Percentiles rank a stretch among this genome's conserved stretches.
Conservation (phyloP, 2,113 vertebrate genomes). For the Platycercus adscitus region DNA sequence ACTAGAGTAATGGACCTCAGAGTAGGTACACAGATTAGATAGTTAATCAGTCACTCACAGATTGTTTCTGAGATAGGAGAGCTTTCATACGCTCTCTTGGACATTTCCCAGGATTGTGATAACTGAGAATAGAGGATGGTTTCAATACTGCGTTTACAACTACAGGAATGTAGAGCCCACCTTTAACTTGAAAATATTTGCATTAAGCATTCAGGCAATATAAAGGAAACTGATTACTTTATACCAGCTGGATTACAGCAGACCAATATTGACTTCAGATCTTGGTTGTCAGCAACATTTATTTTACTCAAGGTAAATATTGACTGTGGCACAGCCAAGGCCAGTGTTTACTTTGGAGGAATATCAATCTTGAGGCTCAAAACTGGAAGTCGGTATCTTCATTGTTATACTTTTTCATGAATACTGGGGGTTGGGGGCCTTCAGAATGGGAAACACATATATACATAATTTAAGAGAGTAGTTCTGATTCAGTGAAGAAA, state of each 20-base stretch:
- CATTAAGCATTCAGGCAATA: constrained; percentile 31
- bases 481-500: not conserved
- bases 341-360: constrained; percentile 50
- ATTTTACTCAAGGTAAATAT: constrained; percentile 59
- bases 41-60: constrained; percentile 45
- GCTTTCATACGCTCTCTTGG: not conserved
- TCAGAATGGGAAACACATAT: not conserved
- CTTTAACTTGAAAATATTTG: constrained; percentile 45
- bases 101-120: not conserved
- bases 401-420: constrained; percentile 38
- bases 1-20: not conserved
- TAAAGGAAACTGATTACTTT: constrained; percentile 45
- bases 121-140: not conserved
- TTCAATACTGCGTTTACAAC: not conserved
- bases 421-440: not conserved
- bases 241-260: constrained; percentile 39
- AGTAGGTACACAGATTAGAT: constrained; percentile 14
- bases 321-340: constrained; percentile 40
- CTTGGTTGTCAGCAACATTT: constrained; percentile 59
- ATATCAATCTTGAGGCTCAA: constrained; percentile 47
- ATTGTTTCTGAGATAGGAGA: constrained; percentile 23
- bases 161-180: not conserved
- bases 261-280: constrained; percentile 52
- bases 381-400: constrained; percentile 45
- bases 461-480: not conserved